These are phyloP conservation scores for Sinohyriopsis cumingii DNA, from an alignment of 2,888 invertebrate genomes.

Conservation along the genomic window DNA sequence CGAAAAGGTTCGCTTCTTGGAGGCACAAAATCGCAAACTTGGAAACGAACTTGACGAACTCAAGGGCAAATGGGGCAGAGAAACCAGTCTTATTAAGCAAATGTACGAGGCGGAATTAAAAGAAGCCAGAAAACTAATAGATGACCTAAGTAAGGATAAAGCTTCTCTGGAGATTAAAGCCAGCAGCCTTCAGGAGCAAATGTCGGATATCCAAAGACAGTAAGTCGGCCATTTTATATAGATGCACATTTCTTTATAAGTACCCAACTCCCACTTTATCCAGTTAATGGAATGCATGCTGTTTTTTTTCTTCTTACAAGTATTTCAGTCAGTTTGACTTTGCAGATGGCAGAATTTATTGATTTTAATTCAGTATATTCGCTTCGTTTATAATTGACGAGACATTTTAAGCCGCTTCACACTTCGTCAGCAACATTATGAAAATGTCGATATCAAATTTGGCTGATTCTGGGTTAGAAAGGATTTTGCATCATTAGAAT, in stretches of 20 bases:
- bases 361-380: too few species aligned
- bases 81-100: conserved; percentile 69
- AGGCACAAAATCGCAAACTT: conserved; percentile 72
- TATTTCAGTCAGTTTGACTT: too few species aligned
- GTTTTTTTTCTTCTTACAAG: too few species aligned
- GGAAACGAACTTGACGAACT: conserved; percentile 68
- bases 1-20: conserved; percentile 73
- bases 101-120: conserved; percentile 74
- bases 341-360: too few species aligned
- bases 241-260: neutral
- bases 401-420: too few species aligned
- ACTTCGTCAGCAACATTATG: too few species aligned
- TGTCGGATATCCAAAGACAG: conserved; percentile 66
- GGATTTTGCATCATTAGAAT: too few species aligned
- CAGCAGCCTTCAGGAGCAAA: conserved; percentile 72
- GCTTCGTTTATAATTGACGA: too few species aligned
- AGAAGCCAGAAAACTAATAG: conserved; percentile 73
- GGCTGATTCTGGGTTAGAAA: too few species aligned
- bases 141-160: conserved; percentile 73
- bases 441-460: too few species aligned
- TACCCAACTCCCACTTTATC: neutral
- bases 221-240: conserved; percentile 40
- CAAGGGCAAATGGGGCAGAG: conserved; percentile 68
- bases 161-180: conserved; percentile 73
- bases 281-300: neutral